These are phyloP conservation scores for Acanthurus tractus DNA, from an alignment of 2,797 vertebrate genomes.

Conservation along the genomic window DNA sequence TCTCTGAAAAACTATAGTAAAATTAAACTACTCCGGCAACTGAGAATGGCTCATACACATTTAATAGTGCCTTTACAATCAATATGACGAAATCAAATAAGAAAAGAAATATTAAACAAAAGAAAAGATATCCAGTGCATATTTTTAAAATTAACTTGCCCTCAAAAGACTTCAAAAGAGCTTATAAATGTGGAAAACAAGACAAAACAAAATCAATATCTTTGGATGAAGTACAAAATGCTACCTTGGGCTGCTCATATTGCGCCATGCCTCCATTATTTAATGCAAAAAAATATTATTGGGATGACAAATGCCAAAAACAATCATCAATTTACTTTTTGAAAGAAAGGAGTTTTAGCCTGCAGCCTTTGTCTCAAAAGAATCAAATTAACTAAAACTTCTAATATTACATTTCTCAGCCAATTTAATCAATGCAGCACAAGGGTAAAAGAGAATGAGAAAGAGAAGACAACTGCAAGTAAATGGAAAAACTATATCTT, in stretches of 20 bases:
- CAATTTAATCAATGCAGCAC: conserved; percentile 76
- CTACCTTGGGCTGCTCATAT: conserved; percentile 49
- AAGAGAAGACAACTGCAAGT: conserved; percentile 66
- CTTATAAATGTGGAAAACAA: conserved; percentile 45
- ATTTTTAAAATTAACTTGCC: conserved; percentile 50
- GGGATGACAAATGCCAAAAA: conserved; percentile 80
- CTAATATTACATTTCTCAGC: conserved; percentile 79
- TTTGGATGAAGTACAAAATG: conserved; percentile 36
- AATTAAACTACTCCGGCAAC: conserved; percentile 47
- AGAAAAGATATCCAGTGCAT: conserved; percentile 32
- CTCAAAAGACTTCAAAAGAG: conserved; percentile 44
- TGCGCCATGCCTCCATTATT: conserved; percentile 46
- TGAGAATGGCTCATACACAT: conserved; percentile 54
- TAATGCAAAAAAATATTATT: conserved; percentile 36
- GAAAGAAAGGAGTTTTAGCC: conserved; percentile 74
- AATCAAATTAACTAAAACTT: conserved; percentile 80
- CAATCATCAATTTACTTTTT: conserved; percentile 80
- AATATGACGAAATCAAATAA: conserved; percentile 48
- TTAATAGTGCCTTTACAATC: conserved; percentile 35
- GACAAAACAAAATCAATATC: no score
- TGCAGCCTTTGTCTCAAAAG: conserved; percentile 66
- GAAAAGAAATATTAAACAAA: conserved; percentile 46
- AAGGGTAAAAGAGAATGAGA: conserved; percentile 57
- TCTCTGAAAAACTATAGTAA: conserved; percentile 25
- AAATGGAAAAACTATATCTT: conserved; percentile 70